A percentile compares a stretch with the other conserved stretches of the same genome.
phyloP scores from a whole-genome alignment of 2,888 invertebrate genomes.

The Eumacrocentrus americanus region DNA sequence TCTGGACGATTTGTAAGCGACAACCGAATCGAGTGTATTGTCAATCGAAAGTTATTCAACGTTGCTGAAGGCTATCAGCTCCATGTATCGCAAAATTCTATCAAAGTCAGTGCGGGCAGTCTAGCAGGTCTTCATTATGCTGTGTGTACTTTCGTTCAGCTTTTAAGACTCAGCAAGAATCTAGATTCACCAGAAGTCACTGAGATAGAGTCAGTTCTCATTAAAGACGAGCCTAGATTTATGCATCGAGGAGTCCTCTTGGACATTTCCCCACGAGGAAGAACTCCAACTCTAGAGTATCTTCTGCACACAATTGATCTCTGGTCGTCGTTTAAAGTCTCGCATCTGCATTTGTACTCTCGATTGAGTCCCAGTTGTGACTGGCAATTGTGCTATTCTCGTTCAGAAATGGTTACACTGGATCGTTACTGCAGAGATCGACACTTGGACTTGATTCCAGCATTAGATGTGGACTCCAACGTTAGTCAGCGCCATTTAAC shows the following conservation, averaged over 20 bases:
- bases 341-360: constrained; percentile 64
- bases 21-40: constrained; percentile 64
- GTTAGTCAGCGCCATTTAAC: constrained; percentile 63
- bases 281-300: constrained; percentile 65
- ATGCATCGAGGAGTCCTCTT: constrained; percentile 66
- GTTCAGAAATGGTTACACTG: constrained; percentile 65
- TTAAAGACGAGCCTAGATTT: constrained; percentile 67
- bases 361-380: constrained; percentile 60
- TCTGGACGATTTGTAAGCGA: constrained; percentile 56
- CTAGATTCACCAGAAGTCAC: constrained; percentile 49
- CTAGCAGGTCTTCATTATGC: constrained; percentile 66
- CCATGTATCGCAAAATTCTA: constrained; percentile 62
- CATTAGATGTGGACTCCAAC: constrained; percentile 64
- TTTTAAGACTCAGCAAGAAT: constrained; percentile 62
- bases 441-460: constrained; percentile 65
- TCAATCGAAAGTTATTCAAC: constrained; percentile 63
- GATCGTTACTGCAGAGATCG: constrained; percentile 66
- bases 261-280: constrained; percentile 66
- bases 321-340: constrained; percentile 65
- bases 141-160: constrained; percentile 65
- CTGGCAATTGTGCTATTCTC: constrained; percentile 62
- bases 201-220: constrained; percentile 60
- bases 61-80: constrained; percentile 63
- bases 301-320: constrained; percentile 63
- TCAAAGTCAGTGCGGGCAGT: constrained; percentile 65